Evolutionary conservation across 2,797 vertebrate species (phyloP).

Genomic region (Capromys pilorides): DNA sequence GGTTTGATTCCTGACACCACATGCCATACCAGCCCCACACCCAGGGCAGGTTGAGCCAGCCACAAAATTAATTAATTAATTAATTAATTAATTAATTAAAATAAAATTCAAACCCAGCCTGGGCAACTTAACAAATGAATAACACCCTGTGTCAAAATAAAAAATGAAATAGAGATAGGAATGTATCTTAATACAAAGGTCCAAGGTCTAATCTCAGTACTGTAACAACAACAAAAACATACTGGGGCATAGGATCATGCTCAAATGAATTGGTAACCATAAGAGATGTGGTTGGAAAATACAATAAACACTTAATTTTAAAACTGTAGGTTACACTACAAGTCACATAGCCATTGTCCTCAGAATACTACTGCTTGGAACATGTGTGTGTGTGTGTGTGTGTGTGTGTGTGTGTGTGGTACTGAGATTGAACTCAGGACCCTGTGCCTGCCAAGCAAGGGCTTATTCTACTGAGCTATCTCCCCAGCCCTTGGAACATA

Average conservation of each 20-base stretch:
- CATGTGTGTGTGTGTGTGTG: no score
- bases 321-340: background rate
- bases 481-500: background rate
- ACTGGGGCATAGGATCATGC: background rate
- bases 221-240: background rate
- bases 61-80: no score
- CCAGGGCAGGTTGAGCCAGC: no score
- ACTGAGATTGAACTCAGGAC: no score
- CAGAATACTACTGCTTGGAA: background rate
- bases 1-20: no score
- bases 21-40: no score
- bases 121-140: background rate
- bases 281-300: background rate
- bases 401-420: no score
- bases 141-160: background rate
- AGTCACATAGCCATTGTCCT: background rate
- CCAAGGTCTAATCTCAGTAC: background rate
- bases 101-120: background rate
- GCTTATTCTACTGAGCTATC: no score
- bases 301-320: background rate
- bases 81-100: background rate
- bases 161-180: background rate
- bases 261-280: background rate
- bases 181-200: background rate
- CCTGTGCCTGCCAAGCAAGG: no score